phyloP scores from a whole-genome alignment of 2,113 vertebrate genomes.

The Stigmatopora nigra region DNA sequence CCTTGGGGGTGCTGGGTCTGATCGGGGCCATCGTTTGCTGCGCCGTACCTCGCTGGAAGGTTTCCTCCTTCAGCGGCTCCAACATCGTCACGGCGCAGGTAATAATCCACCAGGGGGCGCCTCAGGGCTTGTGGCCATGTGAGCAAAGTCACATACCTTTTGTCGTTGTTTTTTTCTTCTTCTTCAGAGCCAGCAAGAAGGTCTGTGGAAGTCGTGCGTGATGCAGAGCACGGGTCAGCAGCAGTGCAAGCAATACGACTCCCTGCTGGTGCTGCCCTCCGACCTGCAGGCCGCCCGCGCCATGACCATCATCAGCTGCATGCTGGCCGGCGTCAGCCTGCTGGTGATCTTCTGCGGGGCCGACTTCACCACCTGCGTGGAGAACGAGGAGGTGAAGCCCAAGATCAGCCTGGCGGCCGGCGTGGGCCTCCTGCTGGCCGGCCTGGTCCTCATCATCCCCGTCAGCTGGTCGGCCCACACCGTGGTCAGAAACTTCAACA shows the following conservation, averaged over 20 bases:
- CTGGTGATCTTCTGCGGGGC: conserved; percentile 66
- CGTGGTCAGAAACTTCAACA: conserved; percentile 57
- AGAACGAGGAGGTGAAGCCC: conserved; percentile 65
- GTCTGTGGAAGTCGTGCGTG: conserved; percentile 73
- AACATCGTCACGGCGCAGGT: conserved; percentile 74
- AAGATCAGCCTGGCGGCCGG: conserved; percentile 66
- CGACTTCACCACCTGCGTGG: conserved; percentile 70
- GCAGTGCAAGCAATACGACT: conserved; percentile 74
- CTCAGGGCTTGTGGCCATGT: too few species aligned
- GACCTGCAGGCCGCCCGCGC: conserved; percentile 71
- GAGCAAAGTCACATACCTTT: too few species aligned
- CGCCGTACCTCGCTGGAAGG: conserved; percentile 64
- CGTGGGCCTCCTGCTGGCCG: conserved; percentile 59
- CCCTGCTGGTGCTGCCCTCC: conserved; percentile 56
- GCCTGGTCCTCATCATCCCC: conserved; percentile 64
- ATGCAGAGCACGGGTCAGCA: conserved; percentile 76
- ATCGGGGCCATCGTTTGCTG: conserved; percentile 65
- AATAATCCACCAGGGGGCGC: conserved; percentile 4
- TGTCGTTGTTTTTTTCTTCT: not conserved
- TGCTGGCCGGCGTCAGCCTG: conserved; percentile 55
- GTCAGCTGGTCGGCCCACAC: conserved; percentile 71
- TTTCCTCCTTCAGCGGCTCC: conserved; percentile 61
- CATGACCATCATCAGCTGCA: conserved; percentile 68
- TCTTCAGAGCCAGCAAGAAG: conserved; percentile 51
- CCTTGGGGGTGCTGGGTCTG: conserved; percentile 63